phyloP scores from a whole-genome alignment of 2,888 invertebrate species.

The Spisula solida region DNA sequence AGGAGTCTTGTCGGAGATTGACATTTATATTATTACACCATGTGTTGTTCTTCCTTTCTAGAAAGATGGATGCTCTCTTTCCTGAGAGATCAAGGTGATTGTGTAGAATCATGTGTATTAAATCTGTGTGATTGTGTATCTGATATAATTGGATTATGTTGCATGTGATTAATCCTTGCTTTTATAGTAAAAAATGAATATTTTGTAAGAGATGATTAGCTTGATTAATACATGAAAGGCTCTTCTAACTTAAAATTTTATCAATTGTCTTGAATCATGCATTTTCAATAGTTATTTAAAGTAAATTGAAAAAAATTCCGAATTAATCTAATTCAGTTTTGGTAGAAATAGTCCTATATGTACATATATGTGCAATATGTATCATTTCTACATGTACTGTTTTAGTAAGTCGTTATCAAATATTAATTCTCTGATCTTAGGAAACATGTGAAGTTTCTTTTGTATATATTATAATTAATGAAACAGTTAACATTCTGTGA shows the following conservation, averaged over 20 bases:
- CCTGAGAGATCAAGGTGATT: conserved; percentile 72
- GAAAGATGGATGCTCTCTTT: conserved; percentile 73
- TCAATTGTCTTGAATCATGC: background rate
- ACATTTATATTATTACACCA: background rate
- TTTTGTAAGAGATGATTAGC: conserved; percentile 4
- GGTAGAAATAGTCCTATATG: too few relatives aligned
- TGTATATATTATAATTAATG: too few relatives aligned
- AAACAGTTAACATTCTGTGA: too few relatives aligned
- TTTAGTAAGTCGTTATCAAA: too few relatives aligned
- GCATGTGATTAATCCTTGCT: conserved; percentile 19
- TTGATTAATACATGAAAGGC: background rate
- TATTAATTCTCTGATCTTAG: too few relatives aligned
- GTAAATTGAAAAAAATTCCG: too few relatives aligned
- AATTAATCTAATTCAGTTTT: too few relatives aligned
- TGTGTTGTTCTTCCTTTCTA: conserved; percentile 44
- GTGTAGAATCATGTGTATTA: conserved; percentile 27
- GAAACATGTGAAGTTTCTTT: too few relatives aligned
- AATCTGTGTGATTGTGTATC: conserved; percentile 21
- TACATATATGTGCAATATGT: too few relatives aligned
- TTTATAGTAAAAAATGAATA: background rate
- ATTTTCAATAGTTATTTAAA: too few relatives aligned
- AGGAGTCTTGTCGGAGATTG: background rate
- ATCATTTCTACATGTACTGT: too few relatives aligned
- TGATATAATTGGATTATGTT: conserved; percentile 14
- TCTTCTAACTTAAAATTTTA: background rate